phyloP scores from a whole-genome alignment of 2,888 invertebrate genomes.

The Trichopoda pennipes region DNA sequence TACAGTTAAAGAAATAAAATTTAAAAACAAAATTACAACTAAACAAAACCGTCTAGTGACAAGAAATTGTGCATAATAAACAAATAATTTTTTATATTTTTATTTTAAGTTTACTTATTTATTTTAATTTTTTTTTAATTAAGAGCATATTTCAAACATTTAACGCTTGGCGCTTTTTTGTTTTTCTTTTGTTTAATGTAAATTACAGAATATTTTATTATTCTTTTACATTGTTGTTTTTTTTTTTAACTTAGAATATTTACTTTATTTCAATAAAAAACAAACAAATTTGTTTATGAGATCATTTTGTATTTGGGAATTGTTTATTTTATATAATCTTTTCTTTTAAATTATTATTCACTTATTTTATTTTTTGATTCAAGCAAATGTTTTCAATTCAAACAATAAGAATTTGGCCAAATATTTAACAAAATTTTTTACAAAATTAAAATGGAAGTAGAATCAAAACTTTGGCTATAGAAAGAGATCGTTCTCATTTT shows the following conservation, averaged over 20 bases:
- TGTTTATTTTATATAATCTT: conserved; percentile 74
- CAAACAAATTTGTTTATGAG: conserved; percentile 75
- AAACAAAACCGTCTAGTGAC: conserved; percentile 71
- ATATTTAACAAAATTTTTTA: conserved; percentile 45
- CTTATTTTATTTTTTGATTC: conserved; percentile 26
- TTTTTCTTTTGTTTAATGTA: conserved; percentile 15
- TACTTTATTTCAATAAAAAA: conserved; percentile 53
- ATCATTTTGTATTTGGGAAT: conserved; percentile 81
- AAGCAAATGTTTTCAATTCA: conserved; percentile 37
- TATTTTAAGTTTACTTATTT: conserved; percentile 66
- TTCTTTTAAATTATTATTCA: conserved; percentile 53
- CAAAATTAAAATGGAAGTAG: conserved; percentile 38
- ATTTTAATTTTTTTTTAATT: conserved; percentile 36
- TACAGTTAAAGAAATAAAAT: conserved; percentile 12
- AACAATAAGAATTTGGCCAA: conserved; percentile 44
- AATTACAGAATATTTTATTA: conserved; percentile 48
- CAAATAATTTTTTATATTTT: conserved; percentile 63
- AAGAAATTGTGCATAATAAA: conserved; percentile 69
- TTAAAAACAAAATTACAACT: conserved; percentile 60
- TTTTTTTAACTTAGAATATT: conserved; percentile 56
- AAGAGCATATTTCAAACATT: conserved; percentile 42
- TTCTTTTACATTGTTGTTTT: conserved; percentile 47
- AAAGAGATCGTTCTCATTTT: conserved; percentile 63
- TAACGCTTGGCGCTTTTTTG: conserved; percentile 65
- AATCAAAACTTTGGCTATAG: conserved; percentile 68